phyloP scores from a whole-genome alignment of 2,113 vertebrate genomes.

The Hippoglossus stenolepis region DNA sequence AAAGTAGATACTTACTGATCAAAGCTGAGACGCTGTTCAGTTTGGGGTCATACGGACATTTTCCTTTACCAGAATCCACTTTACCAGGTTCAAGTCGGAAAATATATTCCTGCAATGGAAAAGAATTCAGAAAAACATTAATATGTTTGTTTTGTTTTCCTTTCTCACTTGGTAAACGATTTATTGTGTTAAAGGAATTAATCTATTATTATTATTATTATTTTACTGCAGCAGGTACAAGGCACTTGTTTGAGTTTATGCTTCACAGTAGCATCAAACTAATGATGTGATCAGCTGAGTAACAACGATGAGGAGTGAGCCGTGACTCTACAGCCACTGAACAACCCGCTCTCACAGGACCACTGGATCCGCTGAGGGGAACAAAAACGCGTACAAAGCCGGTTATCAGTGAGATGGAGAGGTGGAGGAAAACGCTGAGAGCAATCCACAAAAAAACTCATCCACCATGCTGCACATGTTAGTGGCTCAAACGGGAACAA shows the following conservation, averaged over 20 bases:
- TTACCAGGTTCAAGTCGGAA: slow-evolving; percentile 96
- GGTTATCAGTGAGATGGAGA: slow-evolving; percentile 61
- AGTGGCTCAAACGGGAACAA: slow-evolving; percentile 60
- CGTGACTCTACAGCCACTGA: slow-evolving; percentile 34
- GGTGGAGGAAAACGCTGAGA: slow-evolving; percentile 61
- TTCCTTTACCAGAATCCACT: slow-evolving; percentile 98
- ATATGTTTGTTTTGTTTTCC: background rate
- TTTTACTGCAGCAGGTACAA: slow-evolving; percentile 28
- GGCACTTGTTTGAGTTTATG: slow-evolving; percentile 24
- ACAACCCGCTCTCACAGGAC: slow-evolving; percentile 28
- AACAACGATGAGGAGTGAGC: slow-evolving; percentile 24
- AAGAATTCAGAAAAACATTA: slow-evolving; percentile 14
- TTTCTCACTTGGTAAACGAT: slow-evolving; percentile 4
- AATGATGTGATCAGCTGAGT: slow-evolving; percentile 29
- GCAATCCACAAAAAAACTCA: slow-evolving; percentile 56
- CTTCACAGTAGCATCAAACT: slow-evolving; percentile 25
- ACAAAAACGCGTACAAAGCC: slow-evolving; percentile 61
- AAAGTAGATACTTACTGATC: slow-evolving; percentile 90
- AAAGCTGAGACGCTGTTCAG: slow-evolving; percentile 95
- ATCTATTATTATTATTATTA: background rate
- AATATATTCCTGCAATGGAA: slow-evolving; percentile 90
- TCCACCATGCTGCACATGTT: slow-evolving; percentile 70
- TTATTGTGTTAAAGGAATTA: background rate
- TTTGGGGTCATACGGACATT: slow-evolving; percentile 98
- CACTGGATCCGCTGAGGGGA: slow-evolving; percentile 51